A percentile compares a stretch with the other conserved stretches of the same genome.
Evolutionary conservation across 2,113 vertebrate species (phyloP).

Genomic region (Elaphurus davidianus): DNA sequence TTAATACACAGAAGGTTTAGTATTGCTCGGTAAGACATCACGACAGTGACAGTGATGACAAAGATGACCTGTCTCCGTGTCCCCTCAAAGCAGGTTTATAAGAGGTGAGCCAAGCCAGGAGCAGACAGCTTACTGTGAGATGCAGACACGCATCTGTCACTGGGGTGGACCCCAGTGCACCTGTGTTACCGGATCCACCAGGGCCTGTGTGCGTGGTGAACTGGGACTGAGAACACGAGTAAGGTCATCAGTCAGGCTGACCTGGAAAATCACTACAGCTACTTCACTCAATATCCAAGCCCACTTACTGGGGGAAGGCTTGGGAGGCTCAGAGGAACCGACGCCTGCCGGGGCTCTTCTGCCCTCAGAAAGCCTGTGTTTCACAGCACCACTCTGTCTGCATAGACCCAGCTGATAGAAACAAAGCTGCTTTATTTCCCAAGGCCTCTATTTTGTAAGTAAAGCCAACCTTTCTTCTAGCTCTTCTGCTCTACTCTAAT

Average conservation of each 20-base stretch:
- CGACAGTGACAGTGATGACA: not conserved
- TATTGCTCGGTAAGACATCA: not conserved
- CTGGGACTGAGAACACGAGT: rapidly evolving
- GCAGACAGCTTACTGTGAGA: rapidly evolving
- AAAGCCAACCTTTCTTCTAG: rapidly evolving
- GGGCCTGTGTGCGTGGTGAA: not conserved
- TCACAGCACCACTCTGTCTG: too few species aligned
- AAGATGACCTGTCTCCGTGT: rapidly evolving
- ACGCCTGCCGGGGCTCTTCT: rapidly evolving
- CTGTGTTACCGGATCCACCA: too few species aligned
- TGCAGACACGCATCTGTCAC: rapidly evolving
- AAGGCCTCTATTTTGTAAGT: too few species aligned
- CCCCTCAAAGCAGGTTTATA: not conserved
- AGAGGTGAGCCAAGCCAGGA: rapidly evolving
- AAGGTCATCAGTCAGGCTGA: rapidly evolving
- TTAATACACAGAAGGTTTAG: not conserved
- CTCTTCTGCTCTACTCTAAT: too few species aligned
- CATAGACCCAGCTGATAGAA: too few species aligned
- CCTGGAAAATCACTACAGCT: rapidly evolving
- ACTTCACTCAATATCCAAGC: too few species aligned
- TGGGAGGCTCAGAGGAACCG: not conserved
- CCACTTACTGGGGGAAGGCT: too few species aligned
- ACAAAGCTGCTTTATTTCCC: too few species aligned
- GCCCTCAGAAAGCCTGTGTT: too few species aligned
- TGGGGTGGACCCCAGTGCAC: not conserved